Percentiles rank a stretch among this genome's conserved stretches.
phyloP scores from a whole-genome alignment of 1,140 invertebrate species.

The Gryllus bimaculatus region DNA sequence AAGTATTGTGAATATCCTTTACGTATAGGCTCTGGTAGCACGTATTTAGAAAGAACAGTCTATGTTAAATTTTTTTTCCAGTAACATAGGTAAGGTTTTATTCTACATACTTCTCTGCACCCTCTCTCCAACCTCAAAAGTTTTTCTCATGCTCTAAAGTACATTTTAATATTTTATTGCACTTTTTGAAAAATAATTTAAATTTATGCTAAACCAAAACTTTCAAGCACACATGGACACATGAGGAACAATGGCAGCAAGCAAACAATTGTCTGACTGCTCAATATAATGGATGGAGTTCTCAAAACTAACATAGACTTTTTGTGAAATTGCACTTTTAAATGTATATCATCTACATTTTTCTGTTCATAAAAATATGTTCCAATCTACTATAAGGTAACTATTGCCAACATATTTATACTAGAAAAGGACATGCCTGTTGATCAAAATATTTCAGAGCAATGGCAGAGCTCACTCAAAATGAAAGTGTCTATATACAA shows the following conservation, averaged over 20 bases:
- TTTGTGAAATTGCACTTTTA: background rate
- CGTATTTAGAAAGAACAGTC: too few species aligned
- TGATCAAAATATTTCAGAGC: background rate
- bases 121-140: too few species aligned
- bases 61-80: too few species aligned
- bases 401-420: conserved; percentile 1
- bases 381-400: background rate
- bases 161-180: too few species aligned
- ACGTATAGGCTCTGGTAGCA: too few species aligned
- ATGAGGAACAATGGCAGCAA: background rate
- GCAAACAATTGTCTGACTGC: background rate
- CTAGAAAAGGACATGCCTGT: background rate
- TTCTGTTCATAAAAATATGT: background rate
- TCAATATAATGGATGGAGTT: background rate
- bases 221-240: background rate
- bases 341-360: background rate
- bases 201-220: background rate
- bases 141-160: too few species aligned
- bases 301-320: background rate
- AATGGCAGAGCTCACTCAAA: background rate
- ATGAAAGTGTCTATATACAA: background rate
- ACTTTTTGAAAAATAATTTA: background rate
- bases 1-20: too few species aligned
- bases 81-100: too few species aligned
- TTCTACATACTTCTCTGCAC: too few species aligned